Evolutionary conservation across 2,113 vertebrate genomes (phyloP).

Genomic region (Heterotis niloticus): DNA sequence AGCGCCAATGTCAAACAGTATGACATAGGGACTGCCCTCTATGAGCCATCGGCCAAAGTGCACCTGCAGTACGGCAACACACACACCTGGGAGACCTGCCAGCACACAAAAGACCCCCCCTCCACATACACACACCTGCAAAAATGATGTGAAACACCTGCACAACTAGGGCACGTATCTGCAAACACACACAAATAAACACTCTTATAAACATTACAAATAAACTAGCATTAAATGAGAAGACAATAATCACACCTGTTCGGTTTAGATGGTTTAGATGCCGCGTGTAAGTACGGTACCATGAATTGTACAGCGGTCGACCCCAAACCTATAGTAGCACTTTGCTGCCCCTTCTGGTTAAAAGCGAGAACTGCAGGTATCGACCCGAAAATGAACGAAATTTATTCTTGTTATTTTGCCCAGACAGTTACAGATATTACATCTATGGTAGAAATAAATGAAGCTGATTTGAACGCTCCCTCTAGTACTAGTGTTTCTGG

Average conservation of each 20-base stretch:
- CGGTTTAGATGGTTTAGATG: not conserved
- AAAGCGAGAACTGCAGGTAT: not conserved
- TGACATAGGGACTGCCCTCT: conserved; percentile 86
- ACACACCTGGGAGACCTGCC: not conserved
- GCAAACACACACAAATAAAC: not conserved
- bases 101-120: not conserved
- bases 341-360: conserved; percentile 31
- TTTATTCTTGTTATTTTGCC: no score
- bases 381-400: no score
- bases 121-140: not conserved
- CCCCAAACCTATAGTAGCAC: not conserved
- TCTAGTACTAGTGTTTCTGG: no score
- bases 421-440: no score
- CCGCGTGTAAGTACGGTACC: not conserved
- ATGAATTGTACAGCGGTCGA: not conserved
- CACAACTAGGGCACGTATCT: not conserved
- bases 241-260: not conserved
- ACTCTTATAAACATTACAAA: not conserved
- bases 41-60: conserved; percentile 91
- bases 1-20: conserved; percentile 83
- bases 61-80: conserved; percentile 62
- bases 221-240: not conserved
- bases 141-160: not conserved
- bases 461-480: no score
- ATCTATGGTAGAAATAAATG: no score